Percentiles rank a stretch among this genome's conserved stretches.
Conservation (phyloP, 2,888 invertebrate genomes). For the Dione vanillae region DNA sequence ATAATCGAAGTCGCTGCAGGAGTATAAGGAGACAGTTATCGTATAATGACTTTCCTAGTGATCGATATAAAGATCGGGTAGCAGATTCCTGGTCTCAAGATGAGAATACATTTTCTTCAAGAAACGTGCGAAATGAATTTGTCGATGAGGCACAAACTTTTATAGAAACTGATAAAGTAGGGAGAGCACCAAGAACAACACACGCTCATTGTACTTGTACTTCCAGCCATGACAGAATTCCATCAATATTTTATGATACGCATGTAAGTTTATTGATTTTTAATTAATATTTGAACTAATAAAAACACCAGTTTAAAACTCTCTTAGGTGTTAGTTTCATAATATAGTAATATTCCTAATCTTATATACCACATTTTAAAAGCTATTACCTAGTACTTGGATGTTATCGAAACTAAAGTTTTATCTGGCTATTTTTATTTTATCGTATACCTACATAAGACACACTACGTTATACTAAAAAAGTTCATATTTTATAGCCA, state of each 20-base stretch:
- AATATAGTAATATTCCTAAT: too few species aligned
- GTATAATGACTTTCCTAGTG: slow-evolving; percentile 79
- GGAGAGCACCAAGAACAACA: slow-evolving; percentile 58
- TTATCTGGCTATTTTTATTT: slow-evolving; percentile 15
- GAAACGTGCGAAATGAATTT: slow-evolving; percentile 67
- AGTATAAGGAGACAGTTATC: slow-evolving; percentile 80
- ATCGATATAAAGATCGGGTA: slow-evolving; percentile 70
- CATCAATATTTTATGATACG: slow-evolving; percentile 75
- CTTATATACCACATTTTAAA: too few species aligned
- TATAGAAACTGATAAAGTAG: slow-evolving; percentile 69
- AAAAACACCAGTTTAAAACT: not conserved
- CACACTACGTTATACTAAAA: not conserved
- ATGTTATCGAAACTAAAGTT: slow-evolving; percentile 30
- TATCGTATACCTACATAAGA: slow-evolving; percentile 18
- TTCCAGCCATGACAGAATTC: slow-evolving; percentile 64
- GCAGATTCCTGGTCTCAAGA: slow-evolving; percentile 70
- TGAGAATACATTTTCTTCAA: slow-evolving; percentile 64
- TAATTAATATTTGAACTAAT: not conserved
- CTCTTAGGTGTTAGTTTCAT: too few species aligned
- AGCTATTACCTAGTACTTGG: slow-evolving; percentile 12
- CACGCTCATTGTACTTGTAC: slow-evolving; percentile 76
- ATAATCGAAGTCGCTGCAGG: slow-evolving; percentile 77
- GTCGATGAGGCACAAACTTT: slow-evolving; percentile 72
- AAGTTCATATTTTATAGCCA: slow-evolving; percentile 7
- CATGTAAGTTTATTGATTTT: slow-evolving; percentile 65